Base-by-base conservation (phyloP, 2,113 vertebrate species). In the Hippocampus mohnikei region DNA sequence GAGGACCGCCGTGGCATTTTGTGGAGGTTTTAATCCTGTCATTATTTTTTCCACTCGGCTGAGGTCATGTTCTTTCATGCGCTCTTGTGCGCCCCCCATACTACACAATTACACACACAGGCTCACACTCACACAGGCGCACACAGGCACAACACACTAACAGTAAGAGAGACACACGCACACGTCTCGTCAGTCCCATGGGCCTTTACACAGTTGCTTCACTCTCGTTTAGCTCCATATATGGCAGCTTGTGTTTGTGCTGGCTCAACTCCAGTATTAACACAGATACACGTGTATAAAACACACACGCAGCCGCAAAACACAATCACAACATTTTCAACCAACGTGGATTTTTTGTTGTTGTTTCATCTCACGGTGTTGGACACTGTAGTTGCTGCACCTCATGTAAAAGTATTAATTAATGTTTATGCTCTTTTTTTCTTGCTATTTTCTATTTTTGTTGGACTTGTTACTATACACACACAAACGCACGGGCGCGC, bases 191-290 rank as follows among this genome's bases (percentile, higher is more conserved):
- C 79, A 50, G 81, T 74, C 82, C 87, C 73, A 78, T 7, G 18
- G 81, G 84, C 69, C 56, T 77, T 75, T 82, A 84, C 88, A 89
- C 90, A 81, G 86, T 88, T 87, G 84, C 81, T 83, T 86, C 87
- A 84, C 86, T 89, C 81, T 79, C 85, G 77, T 85, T 85, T 50
- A 87, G 74, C 81, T 90, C 92, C 91, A 89, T 93, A 91, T 92
- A 92, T 88, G 91, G 91, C 82, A 86, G 87, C 87, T 85, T 75
- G 76, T 90, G 88, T 92, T 93, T 92, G 87, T 87, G 78, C 87
- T 93, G 92, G 91, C 88, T 71, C 13, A 33, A 66, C 75, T 90
- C 91, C 91, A 91, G 74, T 66, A 76, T 84, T 85, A 75, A 72
- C 83, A 75, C 78, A 69, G 58, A 74, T 70, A 72, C 72, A 63